These are phyloP conservation scores for Camponotus vicinus DNA, from an alignment of 1,140 invertebrate genomes.

Conservation along the genomic window DNA sequence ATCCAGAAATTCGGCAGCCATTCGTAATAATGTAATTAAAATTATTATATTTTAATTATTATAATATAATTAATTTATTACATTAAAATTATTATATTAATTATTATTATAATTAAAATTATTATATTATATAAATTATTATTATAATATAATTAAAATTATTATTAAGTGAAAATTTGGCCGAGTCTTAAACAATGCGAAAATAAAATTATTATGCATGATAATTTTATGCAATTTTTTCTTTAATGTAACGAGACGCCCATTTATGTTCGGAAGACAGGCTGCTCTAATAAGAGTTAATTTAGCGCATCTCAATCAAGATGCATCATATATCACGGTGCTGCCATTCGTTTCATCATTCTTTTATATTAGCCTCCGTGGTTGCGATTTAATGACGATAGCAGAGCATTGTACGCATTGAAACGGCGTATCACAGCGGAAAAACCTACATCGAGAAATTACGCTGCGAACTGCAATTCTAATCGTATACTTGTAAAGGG, in stretches of 20 bases:
- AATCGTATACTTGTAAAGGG: slow-evolving; percentile 42
- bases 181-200: not conserved
- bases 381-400: slow-evolving; percentile 43
- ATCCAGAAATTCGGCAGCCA: not conserved
- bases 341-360: not conserved
- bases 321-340: too few relatives aligned
- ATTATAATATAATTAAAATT: too few relatives aligned
- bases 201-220: not conserved
- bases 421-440: not conserved
- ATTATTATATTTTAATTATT: not conserved
- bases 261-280: not conserved
- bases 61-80: too few relatives aligned
- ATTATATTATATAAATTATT: too few relatives aligned
- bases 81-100: too few relatives aligned
- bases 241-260: not conserved
- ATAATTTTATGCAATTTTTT: not conserved
- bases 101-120: too few relatives aligned
- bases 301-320: slow-evolving; percentile 5
- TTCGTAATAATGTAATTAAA: not conserved
- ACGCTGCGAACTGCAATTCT: slow-evolving; percentile 36
- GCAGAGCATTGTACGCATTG: not conserved
- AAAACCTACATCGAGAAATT: slow-evolving; percentile 37
- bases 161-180: not conserved
- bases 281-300: not conserved
- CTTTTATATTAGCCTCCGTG: not conserved